Conservation (phyloP, 2,888 invertebrate genomes). For the Agonum fuliginosum region DNA sequence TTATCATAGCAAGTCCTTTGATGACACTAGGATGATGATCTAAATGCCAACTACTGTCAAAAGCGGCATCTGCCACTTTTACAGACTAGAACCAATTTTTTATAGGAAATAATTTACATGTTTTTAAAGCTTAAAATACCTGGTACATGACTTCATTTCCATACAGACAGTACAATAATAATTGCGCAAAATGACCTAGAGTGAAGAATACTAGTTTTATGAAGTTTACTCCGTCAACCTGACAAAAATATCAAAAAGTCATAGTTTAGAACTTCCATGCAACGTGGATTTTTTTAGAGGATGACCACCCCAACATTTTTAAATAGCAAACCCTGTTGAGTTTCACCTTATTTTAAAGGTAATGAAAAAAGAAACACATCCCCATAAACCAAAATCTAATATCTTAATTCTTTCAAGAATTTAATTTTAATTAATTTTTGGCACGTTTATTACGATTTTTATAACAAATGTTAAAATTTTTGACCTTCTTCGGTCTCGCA, state of each 20-base stretch:
- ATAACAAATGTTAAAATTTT: no score
- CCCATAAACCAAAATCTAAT: no score
- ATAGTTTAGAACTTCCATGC: not conserved
- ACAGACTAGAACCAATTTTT: slow-evolving; percentile 32
- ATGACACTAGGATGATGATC: slow-evolving; percentile 34
- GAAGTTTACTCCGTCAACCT: slow-evolving; percentile 55
- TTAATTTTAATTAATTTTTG: no score
- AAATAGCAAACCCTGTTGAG: no score
- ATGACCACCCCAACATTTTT: no score
- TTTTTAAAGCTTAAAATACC: not conserved
- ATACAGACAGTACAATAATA: slow-evolving; percentile 47
- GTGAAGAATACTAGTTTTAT: slow-evolving; percentile 53
- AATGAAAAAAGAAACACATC: no score
- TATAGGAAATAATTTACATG: not conserved
- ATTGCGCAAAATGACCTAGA: slow-evolving; percentile 49
- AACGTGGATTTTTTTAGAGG: no score
- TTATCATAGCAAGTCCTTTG: slow-evolving; percentile 37
- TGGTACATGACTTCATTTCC: slow-evolving; percentile 57
- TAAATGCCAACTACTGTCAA: slow-evolving; percentile 38
- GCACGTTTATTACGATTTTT: no score
- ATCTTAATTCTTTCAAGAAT: no score
- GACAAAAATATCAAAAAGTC: slow-evolving; percentile 16
- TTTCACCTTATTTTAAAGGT: no score
- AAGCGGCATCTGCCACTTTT: slow-evolving; percentile 50
- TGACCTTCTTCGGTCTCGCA: no score